A percentile compares a stretch with the other conserved stretches of the same genome.
phyloP scores from a whole-genome alignment of 1,140 invertebrate genomes.

The Drosophila lini region DNA sequence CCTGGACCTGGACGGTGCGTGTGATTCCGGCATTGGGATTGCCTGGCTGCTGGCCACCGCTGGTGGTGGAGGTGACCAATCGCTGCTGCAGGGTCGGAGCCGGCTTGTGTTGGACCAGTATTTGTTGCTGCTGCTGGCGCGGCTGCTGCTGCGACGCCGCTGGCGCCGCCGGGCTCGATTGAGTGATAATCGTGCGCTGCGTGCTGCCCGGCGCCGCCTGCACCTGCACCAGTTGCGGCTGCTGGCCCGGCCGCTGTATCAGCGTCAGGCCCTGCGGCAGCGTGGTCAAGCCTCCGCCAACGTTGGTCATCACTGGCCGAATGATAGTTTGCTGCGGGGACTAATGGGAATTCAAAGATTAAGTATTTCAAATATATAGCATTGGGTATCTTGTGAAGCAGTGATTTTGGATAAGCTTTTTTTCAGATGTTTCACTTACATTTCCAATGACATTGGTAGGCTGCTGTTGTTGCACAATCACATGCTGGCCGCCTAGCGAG shows the following conservation, averaged over 20 bases:
- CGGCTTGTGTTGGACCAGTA: constrained; percentile 79
- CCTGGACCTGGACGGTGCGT: constrained; percentile 83
- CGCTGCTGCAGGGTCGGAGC: constrained; percentile 79
- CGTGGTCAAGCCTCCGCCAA: constrained; percentile 71
- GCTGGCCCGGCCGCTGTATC: constrained; percentile 82
- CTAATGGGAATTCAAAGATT: constrained; percentile 29
- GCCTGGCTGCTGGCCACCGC: constrained; percentile 62
- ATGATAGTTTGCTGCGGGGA: constrained; percentile 82
- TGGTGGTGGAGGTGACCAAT: constrained; percentile 78
- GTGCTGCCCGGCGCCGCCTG: constrained; percentile 73
- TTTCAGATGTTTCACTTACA: constrained; percentile 53
- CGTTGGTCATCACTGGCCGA: constrained; percentile 76
- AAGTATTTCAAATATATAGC: background rate
- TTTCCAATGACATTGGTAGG: constrained; percentile 74
- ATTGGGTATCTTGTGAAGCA: background rate
- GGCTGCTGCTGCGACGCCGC: constrained; percentile 68
- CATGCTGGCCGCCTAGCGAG: constrained; percentile 65
- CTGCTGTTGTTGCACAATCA: constrained; percentile 78
- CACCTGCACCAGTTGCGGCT: constrained; percentile 83
- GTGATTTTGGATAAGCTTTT: no score
- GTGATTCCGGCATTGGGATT: constrained; percentile 51
- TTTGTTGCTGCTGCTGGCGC: constrained; percentile 77
- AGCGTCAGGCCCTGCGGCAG: constrained; percentile 82
- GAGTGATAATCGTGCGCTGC: constrained; percentile 70
- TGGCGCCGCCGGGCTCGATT: constrained; percentile 55